Percentiles rank a stretch among this genome's conserved stretches.
phyloP scores from a whole-genome alignment of 2,113 vertebrate genomes.

The Vombatus ursinus region DNA sequence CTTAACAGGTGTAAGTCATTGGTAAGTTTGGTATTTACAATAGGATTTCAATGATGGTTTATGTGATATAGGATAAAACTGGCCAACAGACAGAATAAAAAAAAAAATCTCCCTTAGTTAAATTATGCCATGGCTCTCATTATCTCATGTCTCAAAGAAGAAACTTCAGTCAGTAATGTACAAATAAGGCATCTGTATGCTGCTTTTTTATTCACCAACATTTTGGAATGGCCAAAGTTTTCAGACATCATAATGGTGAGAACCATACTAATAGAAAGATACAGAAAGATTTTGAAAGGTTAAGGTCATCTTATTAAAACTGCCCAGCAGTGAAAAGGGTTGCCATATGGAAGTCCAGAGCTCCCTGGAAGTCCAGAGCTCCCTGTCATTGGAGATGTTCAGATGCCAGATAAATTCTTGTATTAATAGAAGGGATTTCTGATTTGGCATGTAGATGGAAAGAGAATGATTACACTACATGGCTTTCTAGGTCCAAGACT shows the following conservation, averaged over 20 bases:
- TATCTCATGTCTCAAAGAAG: too few species aligned
- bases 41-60: slow-evolving; percentile 22
- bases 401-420: neutral
- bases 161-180: neutral
- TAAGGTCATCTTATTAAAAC: neutral
- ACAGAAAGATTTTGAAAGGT: neutral
- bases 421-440: neutral
- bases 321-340: neutral
- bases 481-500: neutral
- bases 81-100: neutral
- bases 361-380: neutral
- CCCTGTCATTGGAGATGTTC: neutral
- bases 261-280: neutral
- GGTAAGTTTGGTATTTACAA: slow-evolving; percentile 2
- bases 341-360: neutral
- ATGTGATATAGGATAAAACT: slow-evolving; percentile 11
- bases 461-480: neutral
- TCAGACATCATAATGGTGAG: neutral
- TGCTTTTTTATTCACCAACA: slow-evolving; percentile 6
- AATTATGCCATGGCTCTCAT: neutral
- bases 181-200: neutral
- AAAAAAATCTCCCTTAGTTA: neutral
- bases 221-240: neutral
- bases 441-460: neutral
- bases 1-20: slow-evolving; percentile 37